Evolutionary conservation across 1,140 invertebrate species (phyloP).

Genomic region (Drosophila virilis): DNA sequence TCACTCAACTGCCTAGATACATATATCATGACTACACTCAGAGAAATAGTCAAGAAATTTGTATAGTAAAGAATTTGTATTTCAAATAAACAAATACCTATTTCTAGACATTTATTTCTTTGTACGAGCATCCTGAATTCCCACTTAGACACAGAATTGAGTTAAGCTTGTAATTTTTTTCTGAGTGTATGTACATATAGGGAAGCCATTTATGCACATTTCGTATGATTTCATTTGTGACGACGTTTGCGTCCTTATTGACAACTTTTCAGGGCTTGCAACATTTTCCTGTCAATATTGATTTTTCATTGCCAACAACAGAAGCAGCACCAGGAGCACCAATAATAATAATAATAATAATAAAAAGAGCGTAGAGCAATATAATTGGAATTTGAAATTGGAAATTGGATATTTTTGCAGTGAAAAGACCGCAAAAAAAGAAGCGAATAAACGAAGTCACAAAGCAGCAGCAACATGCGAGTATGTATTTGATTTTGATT

Average conservation of each 20-base stretch:
- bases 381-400: conserved; percentile 83
- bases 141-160: too few relatives aligned
- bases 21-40: conserved; percentile 1
- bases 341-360: conserved; percentile 71
- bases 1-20: conserved; percentile 34
- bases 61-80: neutral
- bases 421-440: conserved; percentile 52
- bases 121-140: too few relatives aligned
- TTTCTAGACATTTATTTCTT: too few relatives aligned
- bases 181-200: conserved; percentile 10
- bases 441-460: conserved; percentile 47
- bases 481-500: conserved; percentile 76
- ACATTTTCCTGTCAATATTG: conserved; percentile 78
- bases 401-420: conserved; percentile 80
- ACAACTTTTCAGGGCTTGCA: conserved; percentile 36
- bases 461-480: conserved; percentile 28
- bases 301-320: conserved; percentile 70
- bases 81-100: too few relatives aligned
- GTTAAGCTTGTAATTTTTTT: neutral
- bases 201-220: conserved; percentile 52
- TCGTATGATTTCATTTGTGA: conserved; percentile 46
- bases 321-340: conserved; percentile 9
- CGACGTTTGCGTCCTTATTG: conserved; percentile 32
- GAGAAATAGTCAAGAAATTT: neutral
- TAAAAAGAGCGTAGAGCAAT: conserved; percentile 80